Evolutionary conservation across 2,888 invertebrate genomes (phyloP).

Genomic region (Papilio gigon): DNA sequence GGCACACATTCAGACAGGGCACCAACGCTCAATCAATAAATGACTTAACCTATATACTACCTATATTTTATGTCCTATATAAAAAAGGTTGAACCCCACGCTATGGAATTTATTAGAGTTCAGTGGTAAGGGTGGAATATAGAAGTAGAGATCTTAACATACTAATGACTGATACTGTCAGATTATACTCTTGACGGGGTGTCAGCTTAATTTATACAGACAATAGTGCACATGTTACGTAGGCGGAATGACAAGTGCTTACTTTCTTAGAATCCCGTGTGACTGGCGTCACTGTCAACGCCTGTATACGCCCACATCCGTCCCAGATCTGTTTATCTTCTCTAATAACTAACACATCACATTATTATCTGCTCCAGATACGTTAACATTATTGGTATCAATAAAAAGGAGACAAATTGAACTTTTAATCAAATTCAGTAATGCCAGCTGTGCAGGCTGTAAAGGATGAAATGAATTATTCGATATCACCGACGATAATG

Average conservation of each 20-base stretch:
- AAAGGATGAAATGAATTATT: slow-evolving; percentile 9
- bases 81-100: not conserved
- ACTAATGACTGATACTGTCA: not conserved
- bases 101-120: not conserved
- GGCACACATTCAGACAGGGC: too few relatives aligned
- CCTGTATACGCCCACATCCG: not conserved
- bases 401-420: not conserved
- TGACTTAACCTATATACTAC: not conserved
- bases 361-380: not conserved
- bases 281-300: not conserved
- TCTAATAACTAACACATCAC: not conserved
- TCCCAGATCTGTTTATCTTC: not conserved
- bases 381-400: not conserved
- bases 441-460: not conserved
- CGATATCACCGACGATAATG: not conserved
- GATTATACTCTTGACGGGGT: not conserved
- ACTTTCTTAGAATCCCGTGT: not conserved
- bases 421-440: not conserved
- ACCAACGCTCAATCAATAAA: not conserved
- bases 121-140: too few relatives aligned
- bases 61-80: not conserved
- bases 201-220: not conserved
- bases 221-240: not conserved
- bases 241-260: not conserved
- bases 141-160: not conserved